These are phyloP conservation scores for Lasioglossum morio DNA, from an alignment of 2,888 invertebrate species.

Conservation along the genomic window DNA sequence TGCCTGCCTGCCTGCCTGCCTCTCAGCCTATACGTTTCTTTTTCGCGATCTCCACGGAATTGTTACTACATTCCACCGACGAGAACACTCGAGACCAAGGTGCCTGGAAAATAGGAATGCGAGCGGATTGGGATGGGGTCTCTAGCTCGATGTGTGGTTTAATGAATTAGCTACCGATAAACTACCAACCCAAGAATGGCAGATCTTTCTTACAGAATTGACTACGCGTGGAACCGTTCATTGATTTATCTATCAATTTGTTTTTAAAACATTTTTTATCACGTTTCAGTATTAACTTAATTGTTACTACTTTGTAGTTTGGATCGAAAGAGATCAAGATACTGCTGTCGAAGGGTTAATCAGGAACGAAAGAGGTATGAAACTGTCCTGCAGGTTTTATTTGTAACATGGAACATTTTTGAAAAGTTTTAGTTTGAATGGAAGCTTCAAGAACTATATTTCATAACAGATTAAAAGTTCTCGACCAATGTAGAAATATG, in stretches of 20 bases:
- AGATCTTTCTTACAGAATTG: not conserved
- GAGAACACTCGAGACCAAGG: slow-evolving; percentile 5
- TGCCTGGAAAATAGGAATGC: slow-evolving; percentile 1
- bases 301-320: not conserved
- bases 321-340: not conserved
- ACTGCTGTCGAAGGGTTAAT: not conserved
- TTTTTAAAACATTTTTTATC: not conserved
- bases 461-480: not conserved
- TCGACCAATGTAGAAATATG: not conserved
- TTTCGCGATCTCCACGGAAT: slow-evolving; percentile 21
- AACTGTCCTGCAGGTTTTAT: not conserved
- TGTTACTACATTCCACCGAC: slow-evolving; percentile 14
- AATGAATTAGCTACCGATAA: not conserved
- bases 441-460: not conserved
- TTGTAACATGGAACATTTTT: not conserved
- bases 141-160: not conserved
- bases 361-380: not conserved
- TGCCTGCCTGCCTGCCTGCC: not conserved
- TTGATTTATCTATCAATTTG: not conserved
- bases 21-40: slow-evolving; percentile 15
- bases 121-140: not conserved
- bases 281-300: not conserved
- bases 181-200: not conserved
- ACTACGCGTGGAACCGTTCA: too few relatives aligned
- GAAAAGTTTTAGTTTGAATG: not conserved